Base-by-base conservation (phyloP, 2,888 invertebrate genomes). In the Hirtodrosophila duncani region DNA sequence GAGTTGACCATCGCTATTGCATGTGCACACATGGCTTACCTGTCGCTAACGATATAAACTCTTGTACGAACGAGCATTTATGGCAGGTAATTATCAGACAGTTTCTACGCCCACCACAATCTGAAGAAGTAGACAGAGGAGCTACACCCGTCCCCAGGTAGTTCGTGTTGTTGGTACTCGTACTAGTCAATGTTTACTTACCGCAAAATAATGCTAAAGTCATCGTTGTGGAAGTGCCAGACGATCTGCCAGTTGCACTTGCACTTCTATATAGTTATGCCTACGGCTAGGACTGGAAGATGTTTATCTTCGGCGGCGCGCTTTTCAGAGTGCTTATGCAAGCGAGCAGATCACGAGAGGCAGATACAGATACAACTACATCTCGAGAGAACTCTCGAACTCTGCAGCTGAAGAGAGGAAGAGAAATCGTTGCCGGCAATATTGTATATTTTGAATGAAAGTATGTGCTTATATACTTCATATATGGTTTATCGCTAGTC, bases 151-250 rank as follows among this genome's bases (percentile, higher is more conserved):
- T 6, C 3, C 18, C n/a, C n/a, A 7, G 17, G 36, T 6, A 10
- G 18, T 13, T 21, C 21, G 26, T 37, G 27, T 44, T 21, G 30
- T 27, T 21, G 23, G 21, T 8, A 24, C 29, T 44, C 53, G 38
- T 61, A 59, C n/a, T n/a, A 50, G 49, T 53, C 66, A 58, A 46
- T 57, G 49, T 72, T 68, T 34, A 78, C 69, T 69, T 74, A 69
- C 69, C 58, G 39, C 18, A 11, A 14, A 31, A 41, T 30, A 48
- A 23, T 27, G 51, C 20, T 23, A 49, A 43, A 39, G 27, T 18
- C 13, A 29, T 10, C 18, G n/a, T n/a, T n/a, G n/a, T n/a, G n/a
- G n/a, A n/a, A n/a, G n/a, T n/a, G n/a, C n/a, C n/a, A n/a, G n/a
- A n/a, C n/a, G n/a, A n/a, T n/a, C n/a, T n/a, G 38, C 13, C 11